These are phyloP conservation scores for Parazoanthus swiftii DNA, from an alignment of 92 coral and sea anemone genomes.

Conservation along the genomic window DNA sequence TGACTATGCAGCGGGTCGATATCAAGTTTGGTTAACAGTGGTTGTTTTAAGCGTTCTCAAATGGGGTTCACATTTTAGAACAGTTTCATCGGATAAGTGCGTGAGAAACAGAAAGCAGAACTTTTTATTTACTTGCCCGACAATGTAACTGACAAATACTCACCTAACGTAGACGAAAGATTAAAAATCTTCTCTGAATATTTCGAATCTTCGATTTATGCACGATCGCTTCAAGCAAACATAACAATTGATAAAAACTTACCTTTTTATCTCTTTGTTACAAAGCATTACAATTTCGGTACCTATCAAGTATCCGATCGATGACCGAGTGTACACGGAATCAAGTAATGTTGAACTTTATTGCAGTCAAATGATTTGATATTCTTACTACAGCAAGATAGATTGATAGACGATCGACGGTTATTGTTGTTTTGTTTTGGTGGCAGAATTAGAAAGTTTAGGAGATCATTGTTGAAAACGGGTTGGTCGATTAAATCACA, in stretches of 20 bases:
- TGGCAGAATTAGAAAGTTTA: constrained; percentile 4
- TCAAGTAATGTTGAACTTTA: not conserved
- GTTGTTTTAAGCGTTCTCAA: not conserved
- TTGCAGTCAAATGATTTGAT: not conserved
- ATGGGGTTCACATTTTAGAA: too few species aligned
- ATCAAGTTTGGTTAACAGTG: too few species aligned
- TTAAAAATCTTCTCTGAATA: not conserved
- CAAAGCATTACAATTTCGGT: not conserved
- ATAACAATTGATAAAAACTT: not conserved
- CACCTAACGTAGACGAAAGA: not conserved
- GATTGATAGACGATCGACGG: not conserved
- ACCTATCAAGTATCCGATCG: not conserved
- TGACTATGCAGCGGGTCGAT: not conserved
- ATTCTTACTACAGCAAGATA: not conserved
- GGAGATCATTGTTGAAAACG: not conserved
- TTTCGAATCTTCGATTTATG: too few species aligned
- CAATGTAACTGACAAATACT: too few species aligned
- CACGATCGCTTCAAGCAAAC: not conserved
- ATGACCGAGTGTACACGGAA: not conserved
- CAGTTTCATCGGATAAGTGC: not conserved
- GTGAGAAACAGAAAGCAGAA: not conserved
- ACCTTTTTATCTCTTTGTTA: not conserved
- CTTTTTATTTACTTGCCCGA: not conserved
- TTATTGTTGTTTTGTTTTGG: not conserved
- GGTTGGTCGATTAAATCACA: not conserved